Evolutionary conservation across 2,113 vertebrate species (phyloP), one percentile per base, ranked within the genome.

Genomic region (Alectura lathami): DNA sequence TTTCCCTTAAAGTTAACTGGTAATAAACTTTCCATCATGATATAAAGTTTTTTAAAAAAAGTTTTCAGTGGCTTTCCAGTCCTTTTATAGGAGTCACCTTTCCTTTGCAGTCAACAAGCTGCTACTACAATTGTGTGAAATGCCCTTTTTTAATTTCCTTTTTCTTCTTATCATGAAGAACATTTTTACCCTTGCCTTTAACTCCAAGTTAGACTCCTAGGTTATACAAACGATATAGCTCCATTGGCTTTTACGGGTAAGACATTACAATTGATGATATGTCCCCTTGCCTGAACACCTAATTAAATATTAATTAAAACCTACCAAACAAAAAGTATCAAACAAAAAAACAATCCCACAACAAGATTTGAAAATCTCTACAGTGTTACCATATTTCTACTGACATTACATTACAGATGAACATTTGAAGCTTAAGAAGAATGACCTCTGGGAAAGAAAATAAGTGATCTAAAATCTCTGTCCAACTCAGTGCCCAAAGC

Each of bases 1-100:
- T 76, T 96, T 96, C 84, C 82, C 82, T 95, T 96, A 96, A 97
- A 97, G 57, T 96, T 96, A 97, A 94, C 93, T 84, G 69, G 60
- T 93, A 94, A 93, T 97, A 96, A 97, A 96, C 34, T 88, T 92
- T 66, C 89, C 91, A 72, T 43, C 56, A 96, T 93, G 94, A 95
- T 70, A 18, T 77, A 80, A 68, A 72, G 2, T 54, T 92, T 36
- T 16, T n/a, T n/a, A n/a, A n/a, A 18, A 83, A 80, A 68, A 72
- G 2, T 54, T 92, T 36, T 16, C 47, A 94, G 89, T 63, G 13
- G 7, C 74, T 86, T 48, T 70, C 70, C 60, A 51, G 50, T 63
- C 83, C 64, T 88, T 96, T 78, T 45, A 16, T 53, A 86, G 62
- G 38, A 93, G 56, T 93, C 74, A 92, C 47, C 56, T 87, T 83